Evolutionary conservation across 2,797 vertebrate genomes (phyloP).

Genomic region (Lithobates sylvaticus): DNA sequence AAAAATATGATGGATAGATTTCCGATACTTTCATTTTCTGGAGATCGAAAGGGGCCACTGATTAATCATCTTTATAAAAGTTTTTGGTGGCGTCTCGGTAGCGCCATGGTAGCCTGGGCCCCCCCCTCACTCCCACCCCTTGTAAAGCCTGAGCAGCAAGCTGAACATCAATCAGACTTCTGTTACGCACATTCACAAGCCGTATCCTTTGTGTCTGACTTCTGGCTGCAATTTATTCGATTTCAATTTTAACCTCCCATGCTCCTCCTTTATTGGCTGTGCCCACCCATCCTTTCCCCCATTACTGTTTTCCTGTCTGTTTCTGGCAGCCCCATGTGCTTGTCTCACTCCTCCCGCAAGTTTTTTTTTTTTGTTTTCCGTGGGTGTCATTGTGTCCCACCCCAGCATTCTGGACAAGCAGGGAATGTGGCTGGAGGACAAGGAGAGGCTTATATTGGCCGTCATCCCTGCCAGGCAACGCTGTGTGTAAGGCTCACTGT

Average conservation of each 20-base stretch:
- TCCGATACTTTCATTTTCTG: too few species aligned
- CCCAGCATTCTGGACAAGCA: conserved; percentile 59
- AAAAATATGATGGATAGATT: too few species aligned
- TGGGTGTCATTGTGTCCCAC: conserved; percentile 50
- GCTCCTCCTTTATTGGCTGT: conserved; percentile 65
- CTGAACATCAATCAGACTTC: conserved; percentile 52
- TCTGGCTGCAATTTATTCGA: conserved; percentile 62
- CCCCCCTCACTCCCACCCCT: not conserved
- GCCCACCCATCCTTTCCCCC: conserved; percentile 69
- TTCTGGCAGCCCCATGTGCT: conserved; percentile 63
- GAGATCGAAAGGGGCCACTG: too few species aligned
- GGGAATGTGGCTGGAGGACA: conserved; percentile 18
- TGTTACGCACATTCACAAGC: conserved; percentile 54
- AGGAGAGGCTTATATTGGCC: conserved; percentile 38
- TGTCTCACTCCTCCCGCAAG: conserved; percentile 69
- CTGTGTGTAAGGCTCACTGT: conserved; percentile 30
- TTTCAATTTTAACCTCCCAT: conserved; percentile 56
- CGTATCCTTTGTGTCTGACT: conserved; percentile 53
- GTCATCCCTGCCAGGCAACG: conserved; percentile 24
- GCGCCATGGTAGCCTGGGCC: not conserved
- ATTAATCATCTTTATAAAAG: not conserved
- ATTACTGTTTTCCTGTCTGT: conserved; percentile 71
- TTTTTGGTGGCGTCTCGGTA: not conserved
- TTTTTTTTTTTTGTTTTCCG: too few species aligned
- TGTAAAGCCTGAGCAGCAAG: conserved; percentile 25